These are phyloP conservation scores for Spizaetus ornatus DNA, from an alignment of 2,113 vertebrate species.

Conservation along the genomic window DNA sequence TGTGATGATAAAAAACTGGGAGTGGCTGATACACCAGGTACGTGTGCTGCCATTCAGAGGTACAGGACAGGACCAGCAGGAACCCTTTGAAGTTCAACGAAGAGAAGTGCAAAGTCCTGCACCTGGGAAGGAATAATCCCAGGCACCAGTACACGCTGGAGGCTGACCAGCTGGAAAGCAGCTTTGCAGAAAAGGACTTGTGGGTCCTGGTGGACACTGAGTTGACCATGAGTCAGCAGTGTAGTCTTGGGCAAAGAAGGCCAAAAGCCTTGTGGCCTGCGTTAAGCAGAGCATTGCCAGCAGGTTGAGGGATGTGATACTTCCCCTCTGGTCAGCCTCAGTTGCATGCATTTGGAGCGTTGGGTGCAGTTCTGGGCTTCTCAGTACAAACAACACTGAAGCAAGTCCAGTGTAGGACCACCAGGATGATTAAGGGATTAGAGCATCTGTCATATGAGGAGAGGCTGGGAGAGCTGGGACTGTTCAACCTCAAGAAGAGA, in stretches of 20 bases:
- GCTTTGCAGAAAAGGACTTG: neutral
- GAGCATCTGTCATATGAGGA: neutral
- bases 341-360: neutral
- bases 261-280: neutral
- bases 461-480: neutral
- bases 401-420: neutral
- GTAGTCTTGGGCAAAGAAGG: neutral
- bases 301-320: neutral
- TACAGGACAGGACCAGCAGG: neutral
- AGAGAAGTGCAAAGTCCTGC: neutral
- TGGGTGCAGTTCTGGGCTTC: neutral
- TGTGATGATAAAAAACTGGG: neutral
- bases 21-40: neutral
- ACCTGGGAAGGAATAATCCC: neutral
- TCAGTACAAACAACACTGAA: neutral
- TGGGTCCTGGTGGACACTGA: neutral
- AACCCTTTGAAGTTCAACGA: neutral
- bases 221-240: neutral
- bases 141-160: neutral
- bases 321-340: neutral
- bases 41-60: neutral
- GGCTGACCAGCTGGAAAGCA: neutral
- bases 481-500: neutral
- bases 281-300: neutral
- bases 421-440: neutral